phyloP scores from a whole-genome alignment of 2,113 vertebrate species.

The Pituophis catenifer region DNA sequence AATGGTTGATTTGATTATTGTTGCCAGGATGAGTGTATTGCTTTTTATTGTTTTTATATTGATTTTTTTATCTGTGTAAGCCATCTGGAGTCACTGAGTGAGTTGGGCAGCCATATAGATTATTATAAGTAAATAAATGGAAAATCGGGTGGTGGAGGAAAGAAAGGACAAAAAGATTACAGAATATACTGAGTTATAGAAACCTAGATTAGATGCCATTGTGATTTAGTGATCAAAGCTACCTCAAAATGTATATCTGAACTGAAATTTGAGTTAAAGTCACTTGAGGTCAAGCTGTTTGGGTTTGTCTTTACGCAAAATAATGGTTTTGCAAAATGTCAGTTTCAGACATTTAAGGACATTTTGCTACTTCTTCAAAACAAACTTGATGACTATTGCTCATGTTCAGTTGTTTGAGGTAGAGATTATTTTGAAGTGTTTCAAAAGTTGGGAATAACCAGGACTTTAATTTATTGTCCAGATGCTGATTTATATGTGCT shows the following conservation, averaged over 20 bases:
- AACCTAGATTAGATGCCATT: neutral
- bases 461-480: neutral
- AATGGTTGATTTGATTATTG: neutral
- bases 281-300: neutral
- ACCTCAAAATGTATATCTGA: neutral
- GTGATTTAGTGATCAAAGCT: neutral
- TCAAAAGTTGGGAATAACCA: neutral
- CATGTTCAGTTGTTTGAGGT: neutral
- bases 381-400: neutral
- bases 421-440: neutral
- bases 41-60: neutral
- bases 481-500: neutral
- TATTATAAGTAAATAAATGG: neutral
- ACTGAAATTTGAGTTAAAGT: neutral
- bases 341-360: neutral
- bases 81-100: neutral
- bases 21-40: neutral
- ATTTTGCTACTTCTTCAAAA: neutral
- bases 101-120: neutral
- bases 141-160: neutral
- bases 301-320: neutral
- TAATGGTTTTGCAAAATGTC: neutral
- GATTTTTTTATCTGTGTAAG: neutral
- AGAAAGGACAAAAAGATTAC: neutral
- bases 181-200: neutral